Evolutionary conservation across 2,797 vertebrate genomes (phyloP), one percentile per base, ranked within the genome.

Genomic region (Hybognathus amarus): DNA sequence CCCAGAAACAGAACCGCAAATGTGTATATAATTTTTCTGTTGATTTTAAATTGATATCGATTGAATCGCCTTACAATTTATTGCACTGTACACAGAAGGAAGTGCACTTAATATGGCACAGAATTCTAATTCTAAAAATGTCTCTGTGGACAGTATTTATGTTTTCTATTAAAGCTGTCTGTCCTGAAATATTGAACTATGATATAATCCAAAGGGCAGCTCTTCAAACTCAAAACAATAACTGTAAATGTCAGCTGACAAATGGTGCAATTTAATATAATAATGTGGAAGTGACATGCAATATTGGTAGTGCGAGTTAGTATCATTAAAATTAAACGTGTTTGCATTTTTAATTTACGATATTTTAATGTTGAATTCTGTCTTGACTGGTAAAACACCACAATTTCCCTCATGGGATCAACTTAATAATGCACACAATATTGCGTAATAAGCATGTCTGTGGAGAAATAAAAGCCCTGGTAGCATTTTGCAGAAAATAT

Each of bases 121-220:
- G 17, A 2, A 18, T 40, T 59, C 13, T 56, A 22, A 56, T 75
- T 38, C 13, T 59, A 40, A 59, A 75, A 59, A 59, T 76, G 36
- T 76, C 73, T 59, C 8, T 59, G 52, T 59, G 52, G 73, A 76
- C 52, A 59, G 22, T 59, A 76, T 59, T 76, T 17, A 71, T 73
- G 56, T 63, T 63, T 63, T 42, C 6, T 45, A 45, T 73, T 82
- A 81, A 61, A 40, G 9, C 30, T 54, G 54, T 70, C 67, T 22
- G 36, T 27, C 22, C 1, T 42, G 52, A 82, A 40, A 45, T 70
- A 61, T n/a, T 59, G 6, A 76, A 76, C 36, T 74, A 76, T 76
- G 73, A 59, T 76, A 36, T 59, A 76, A 76, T 76, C 52, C 33
- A 76, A 59, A 76, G 52, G 36, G 33, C 73, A 76, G 52, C 22